phyloP scores from a whole-genome alignment of 2,797 vertebrate species.

The Kryptolebias ocellatus region DNA sequence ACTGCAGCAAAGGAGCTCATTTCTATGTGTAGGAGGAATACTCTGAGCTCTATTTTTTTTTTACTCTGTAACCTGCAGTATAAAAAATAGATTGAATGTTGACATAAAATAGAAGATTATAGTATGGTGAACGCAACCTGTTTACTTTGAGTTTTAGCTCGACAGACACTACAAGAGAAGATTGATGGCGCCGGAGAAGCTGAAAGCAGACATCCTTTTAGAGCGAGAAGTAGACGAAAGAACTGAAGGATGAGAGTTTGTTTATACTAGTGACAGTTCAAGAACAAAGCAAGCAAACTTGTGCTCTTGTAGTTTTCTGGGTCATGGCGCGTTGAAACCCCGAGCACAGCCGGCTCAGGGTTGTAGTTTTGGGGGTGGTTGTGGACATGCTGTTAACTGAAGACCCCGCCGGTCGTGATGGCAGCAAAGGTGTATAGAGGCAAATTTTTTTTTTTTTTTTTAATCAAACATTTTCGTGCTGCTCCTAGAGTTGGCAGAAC shows the following conservation, averaged over 20 bases:
- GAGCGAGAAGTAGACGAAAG: conserved; percentile 15
- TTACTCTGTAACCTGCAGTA: conserved; percentile 3
- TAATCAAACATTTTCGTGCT: conserved; percentile 4
- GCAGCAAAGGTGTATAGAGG: conserved; percentile 30
- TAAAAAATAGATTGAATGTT: conserved; percentile 19
- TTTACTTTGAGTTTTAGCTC: conserved; percentile 56
- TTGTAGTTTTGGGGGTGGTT: conserved; percentile 19
- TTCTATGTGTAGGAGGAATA: not conserved
- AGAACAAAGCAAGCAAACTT: conserved; percentile 24
- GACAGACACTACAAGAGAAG: conserved; percentile 32
- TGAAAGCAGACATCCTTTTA: conserved; percentile 16
- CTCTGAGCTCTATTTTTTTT: conserved; percentile 10
- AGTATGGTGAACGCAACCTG: conserved; percentile 10
- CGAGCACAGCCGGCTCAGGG: conserved; percentile 7
- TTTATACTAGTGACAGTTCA: conserved; percentile 17
- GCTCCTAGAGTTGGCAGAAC: not conserved
- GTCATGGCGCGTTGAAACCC: conserved; percentile 21
- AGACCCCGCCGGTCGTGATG: conserved; percentile 19
- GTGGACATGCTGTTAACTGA: conserved; percentile 25
- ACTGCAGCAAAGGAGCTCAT: conserved; percentile 11
- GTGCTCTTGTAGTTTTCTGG: conserved; percentile 26
- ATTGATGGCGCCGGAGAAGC: conserved; percentile 29
- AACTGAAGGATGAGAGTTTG: conserved; percentile 17
- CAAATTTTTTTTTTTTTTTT: not conserved
- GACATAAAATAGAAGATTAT: conserved; percentile 23